Percentiles rank a stretch among this genome's conserved stretches.
Conservation (phyloP, 2,113 vertebrate genomes). For the Gavialis gangeticus region DNA sequence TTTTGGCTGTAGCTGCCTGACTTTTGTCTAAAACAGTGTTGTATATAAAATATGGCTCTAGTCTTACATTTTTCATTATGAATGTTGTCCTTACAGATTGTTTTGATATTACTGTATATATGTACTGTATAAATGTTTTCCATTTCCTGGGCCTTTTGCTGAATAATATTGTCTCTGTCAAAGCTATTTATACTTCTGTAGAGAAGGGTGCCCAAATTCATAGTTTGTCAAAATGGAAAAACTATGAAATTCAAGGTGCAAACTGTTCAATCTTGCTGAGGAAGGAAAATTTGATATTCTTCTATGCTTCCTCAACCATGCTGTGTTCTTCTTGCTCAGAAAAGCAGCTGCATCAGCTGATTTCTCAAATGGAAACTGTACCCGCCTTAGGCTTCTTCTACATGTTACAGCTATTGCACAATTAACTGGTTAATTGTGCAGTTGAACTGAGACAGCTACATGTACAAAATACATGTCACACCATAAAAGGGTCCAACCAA, state of each 20-base stretch:
- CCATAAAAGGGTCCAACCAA: too few relatives aligned
- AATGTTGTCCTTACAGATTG: background rate
- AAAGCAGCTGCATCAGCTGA: rapidly evolving
- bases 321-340: background rate
- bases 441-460: too few relatives aligned
- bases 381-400: background rate
- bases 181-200: background rate
- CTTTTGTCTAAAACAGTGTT: background rate
- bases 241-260: rapidly evolving
- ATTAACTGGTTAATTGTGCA: too few relatives aligned
- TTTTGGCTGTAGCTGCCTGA: too few relatives aligned
- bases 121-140: background rate
- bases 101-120: background rate
- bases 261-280: background rate
- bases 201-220: background rate
- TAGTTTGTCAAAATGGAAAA: background rate
- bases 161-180: background rate
- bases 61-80: background rate
- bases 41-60: background rate
- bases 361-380: constrained; percentile 1
- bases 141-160: background rate
- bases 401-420: too few relatives aligned
- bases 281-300: background rate
- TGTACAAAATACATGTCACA: too few relatives aligned
- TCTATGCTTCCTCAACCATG: background rate